Evolutionary conservation across 1,140 invertebrate species (phyloP), one percentile per base, ranked within the genome.

Genomic region (Leguminivora glycinivorella): DNA sequence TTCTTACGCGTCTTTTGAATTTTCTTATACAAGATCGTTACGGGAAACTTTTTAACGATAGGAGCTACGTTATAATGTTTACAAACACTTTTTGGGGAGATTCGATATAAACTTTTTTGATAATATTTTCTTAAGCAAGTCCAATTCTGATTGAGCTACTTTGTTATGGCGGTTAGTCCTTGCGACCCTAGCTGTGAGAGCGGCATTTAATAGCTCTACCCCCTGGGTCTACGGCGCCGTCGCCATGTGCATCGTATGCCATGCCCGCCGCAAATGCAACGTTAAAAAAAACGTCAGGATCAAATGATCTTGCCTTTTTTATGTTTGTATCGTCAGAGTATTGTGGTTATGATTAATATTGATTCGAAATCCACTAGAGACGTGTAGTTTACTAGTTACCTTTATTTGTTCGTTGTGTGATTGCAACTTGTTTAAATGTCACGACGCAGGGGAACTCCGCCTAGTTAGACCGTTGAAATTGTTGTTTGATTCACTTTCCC

Each of bases 11-110:
- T 17, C 58, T 29, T 26, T 26, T 58, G 22, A 26, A 26, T 63
- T 29, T 63, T 29, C n/a, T 63, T 63, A 29, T 31, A 63, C 58
- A 63, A 60, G 12, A 4, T 29, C 25, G 58, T 29, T 31, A 63
- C 26, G 26, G 26, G 26, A 9, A 63, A 63, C 26, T 63, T 63
- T 63, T 63, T 29, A 63, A 63, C 58, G 58, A 63, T 63, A 31
- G 25, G 10, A 24, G 10, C 26, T 63, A 17, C 26, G 9, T 63
- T 63, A 63, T 63, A 63, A 63, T 19, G 7, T 52, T 52, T 52
- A 52, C 47, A 52, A 52, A 52, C 22, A 52, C 47, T 52, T 9
- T 22, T 52, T 2, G 3, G 7, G 0, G 47, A 52, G 22, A 6
- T 52, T 52, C 19, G 6, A 52, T 22, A 10, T 52, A 52, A 52